Percentiles rank a stretch among this genome's conserved stretches.
Conservation (phyloP, 1,140 invertebrate genomes). For the Drosophila melanogaster region Release_6_plus_ISO1_MT NT_033779.5:16922501-16923000, state of each 20-base stretch:
- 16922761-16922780: too few relatives aligned
- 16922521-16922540: slow-evolving; percentile 66
- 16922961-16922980: slow-evolving; percentile 1
- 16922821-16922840: neutral
- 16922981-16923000: slow-evolving; percentile 49
- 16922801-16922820: neutral
- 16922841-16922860: neutral
- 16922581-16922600: slow-evolving; percentile 67
- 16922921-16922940: slow-evolving; percentile 1
- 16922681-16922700: slow-evolving; percentile 25
- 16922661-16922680: slow-evolving; percentile 31
- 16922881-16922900: neutral
- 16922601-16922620: slow-evolving; percentile 45
- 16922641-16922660: slow-evolving; percentile 73
- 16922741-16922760: slow-evolving; percentile 4
- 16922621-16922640: slow-evolving; percentile 70
- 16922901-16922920: neutral
- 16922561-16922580: slow-evolving; percentile 36
- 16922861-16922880: neutral
- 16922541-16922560: slow-evolving; percentile 11
- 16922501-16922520: slow-evolving; percentile 57
- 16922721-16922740: slow-evolving; percentile 39
- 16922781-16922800: neutral
- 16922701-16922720: slow-evolving; percentile 29
- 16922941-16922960: slow-evolving; percentile 27